phyloP scores from a whole-genome alignment of 1,140 invertebrate species.

The Pogonus chalceus region DNA sequence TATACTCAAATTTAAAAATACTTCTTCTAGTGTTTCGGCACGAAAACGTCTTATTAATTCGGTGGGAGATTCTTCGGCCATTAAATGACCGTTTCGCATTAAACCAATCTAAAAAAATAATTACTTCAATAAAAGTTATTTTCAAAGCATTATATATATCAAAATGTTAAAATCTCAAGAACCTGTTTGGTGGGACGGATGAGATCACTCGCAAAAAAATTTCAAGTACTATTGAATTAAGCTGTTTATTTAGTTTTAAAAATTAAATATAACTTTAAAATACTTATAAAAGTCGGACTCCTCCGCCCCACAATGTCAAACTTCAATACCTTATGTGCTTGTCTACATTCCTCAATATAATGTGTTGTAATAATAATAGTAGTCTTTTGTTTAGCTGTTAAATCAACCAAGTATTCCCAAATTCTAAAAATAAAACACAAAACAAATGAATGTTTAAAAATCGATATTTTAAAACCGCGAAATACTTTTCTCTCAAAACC shows the following conservation, averaged over 20 bases:
- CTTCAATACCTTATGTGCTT: constrained; percentile 71
- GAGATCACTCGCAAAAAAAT: neutral
- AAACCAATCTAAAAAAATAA: constrained; percentile 63
- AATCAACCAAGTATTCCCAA: constrained; percentile 69
- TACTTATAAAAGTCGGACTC: too few species aligned
- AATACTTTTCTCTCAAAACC: constrained; percentile 75
- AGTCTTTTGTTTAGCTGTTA: constrained; percentile 52
- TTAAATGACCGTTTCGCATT: constrained; percentile 71
- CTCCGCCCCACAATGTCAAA: too few species aligned
- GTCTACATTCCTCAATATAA: constrained; percentile 81
- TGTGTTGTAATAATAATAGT: constrained; percentile 81
- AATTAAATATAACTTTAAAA: too few species aligned
- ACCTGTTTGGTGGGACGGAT: neutral
- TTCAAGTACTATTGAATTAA: too few species aligned
- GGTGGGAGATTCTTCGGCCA: constrained; percentile 75
- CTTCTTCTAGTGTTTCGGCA: constrained; percentile 59
- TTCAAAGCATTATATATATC: neutral
- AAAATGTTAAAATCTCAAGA: neutral
- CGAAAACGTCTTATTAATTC: constrained; percentile 51
- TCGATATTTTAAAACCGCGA: neutral
- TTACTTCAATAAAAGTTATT: constrained; percentile 4
- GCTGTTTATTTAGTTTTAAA: too few species aligned
- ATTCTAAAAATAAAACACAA: constrained; percentile 49
- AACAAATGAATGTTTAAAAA: neutral
- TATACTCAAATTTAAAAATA: constrained; percentile 58